Percentiles rank a stretch among this genome's conserved stretches.
Conservation (phyloP, 2,797 vertebrate genomes). For the Pseudocheirus occidentalis region DNA sequence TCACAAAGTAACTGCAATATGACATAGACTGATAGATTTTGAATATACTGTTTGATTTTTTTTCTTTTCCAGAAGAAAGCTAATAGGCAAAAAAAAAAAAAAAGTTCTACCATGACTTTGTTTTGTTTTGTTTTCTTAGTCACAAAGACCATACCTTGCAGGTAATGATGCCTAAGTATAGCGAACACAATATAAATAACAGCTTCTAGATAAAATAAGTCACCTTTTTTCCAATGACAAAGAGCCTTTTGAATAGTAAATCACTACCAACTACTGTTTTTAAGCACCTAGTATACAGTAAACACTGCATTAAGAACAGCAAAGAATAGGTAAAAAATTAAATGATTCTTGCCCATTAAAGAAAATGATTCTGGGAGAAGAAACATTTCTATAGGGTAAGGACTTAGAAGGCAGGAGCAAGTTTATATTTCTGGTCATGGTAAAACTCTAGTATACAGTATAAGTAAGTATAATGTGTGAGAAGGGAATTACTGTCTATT, state of each 20-base stretch:
- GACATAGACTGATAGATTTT: not conserved
- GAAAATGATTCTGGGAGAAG: no score
- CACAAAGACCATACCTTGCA: not conserved
- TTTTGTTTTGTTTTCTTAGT: not conserved
- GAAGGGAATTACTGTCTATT: no score
- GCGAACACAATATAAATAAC: not conserved
- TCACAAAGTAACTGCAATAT: not conserved
- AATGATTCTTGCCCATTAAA: not conserved
- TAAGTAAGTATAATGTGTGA: no score
- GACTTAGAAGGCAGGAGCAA: no score
- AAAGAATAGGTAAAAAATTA: no score
- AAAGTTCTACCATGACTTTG: not conserved
- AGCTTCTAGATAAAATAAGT: not conserved
- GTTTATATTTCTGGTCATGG: no score
- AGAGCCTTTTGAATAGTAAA: not conserved
- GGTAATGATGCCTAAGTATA: not conserved
- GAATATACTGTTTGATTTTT: not conserved
- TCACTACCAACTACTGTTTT: not conserved
- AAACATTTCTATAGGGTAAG: no score
- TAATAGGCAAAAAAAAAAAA: constrained; percentile 15
- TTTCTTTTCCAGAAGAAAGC: not conserved
- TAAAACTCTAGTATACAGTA: no score
- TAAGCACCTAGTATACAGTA: not conserved
- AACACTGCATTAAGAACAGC: no score
- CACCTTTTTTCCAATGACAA: not conserved